phyloP scores from a whole-genome alignment of 2,113 vertebrate genomes.

The Sceloporus undulatus region DNA sequence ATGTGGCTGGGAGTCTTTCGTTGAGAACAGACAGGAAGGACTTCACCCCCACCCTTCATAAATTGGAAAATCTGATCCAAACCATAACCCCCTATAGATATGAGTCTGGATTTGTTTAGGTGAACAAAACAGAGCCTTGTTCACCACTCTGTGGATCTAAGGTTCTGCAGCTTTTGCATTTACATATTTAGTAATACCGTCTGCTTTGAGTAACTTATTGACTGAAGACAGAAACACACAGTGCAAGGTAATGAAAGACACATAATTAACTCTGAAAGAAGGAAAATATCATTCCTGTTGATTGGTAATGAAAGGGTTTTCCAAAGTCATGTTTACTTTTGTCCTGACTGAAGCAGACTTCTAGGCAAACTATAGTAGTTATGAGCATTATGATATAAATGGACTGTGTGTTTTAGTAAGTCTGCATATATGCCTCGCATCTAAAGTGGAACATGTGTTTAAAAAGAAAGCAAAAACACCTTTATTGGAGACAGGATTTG shows the following conservation, averaged over 20 bases:
- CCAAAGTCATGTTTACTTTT: conserved; percentile 25
- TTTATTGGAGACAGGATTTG: background rate
- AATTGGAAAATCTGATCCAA: conserved; percentile 28
- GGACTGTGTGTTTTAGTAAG: background rate
- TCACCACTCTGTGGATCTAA: background rate
- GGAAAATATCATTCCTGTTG: conserved; percentile 50
- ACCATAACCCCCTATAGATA: conserved; percentile 29
- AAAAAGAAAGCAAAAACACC: background rate
- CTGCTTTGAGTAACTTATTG: conserved; percentile 39
- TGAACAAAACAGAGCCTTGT: conserved; percentile 49
- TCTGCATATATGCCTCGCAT: conserved; percentile 14
- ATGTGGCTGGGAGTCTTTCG: conserved; percentile 33
- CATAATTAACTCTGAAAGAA: conserved; percentile 50
- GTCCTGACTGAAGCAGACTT: background rate
- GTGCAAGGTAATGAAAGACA: conserved; percentile 51
- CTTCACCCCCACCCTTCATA: conserved; percentile 36
- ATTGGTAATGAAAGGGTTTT: conserved; percentile 32
- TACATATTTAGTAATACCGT: conserved; percentile 26
- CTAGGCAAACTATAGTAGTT: conserved; percentile 14
- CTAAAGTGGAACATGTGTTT: conserved; percentile 7
- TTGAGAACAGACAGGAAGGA: conserved; percentile 37
- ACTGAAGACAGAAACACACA: conserved; percentile 34
- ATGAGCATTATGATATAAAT: background rate
- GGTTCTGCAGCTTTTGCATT: conserved; percentile 41
- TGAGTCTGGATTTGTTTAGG: conserved; percentile 46